phyloP scores from a whole-genome alignment of 2,113 vertebrate genomes.

The Oxygymnocypris stewartii region DNA sequence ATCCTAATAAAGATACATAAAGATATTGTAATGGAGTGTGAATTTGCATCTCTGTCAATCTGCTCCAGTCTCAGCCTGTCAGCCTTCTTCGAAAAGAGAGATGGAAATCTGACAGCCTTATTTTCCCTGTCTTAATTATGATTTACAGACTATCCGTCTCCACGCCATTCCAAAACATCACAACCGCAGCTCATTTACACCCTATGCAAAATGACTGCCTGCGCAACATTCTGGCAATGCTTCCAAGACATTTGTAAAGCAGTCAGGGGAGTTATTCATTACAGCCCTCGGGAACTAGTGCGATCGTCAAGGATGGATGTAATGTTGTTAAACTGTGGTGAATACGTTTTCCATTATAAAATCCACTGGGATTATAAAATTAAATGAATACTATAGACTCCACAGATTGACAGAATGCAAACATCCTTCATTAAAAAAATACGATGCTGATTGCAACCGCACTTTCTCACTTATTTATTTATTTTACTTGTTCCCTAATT shows the following conservation, averaged over 20 bases:
- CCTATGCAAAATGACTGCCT: slow-evolving; percentile 27
- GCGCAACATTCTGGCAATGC: slow-evolving; percentile 28
- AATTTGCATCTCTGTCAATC: slow-evolving; percentile 42
- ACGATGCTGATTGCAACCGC: neutral
- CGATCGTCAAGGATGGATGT: slow-evolving; percentile 18
- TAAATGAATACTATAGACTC: neutral
- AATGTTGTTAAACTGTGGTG: slow-evolving; percentile 39
- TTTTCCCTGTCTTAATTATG: slow-evolving; percentile 50
- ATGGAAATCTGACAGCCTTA: slow-evolving; percentile 43
- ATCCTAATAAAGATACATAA: slow-evolving; percentile 37
- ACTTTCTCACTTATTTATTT: neutral
- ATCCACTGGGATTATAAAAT: slow-evolving; percentile 24
- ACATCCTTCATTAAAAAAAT: neutral
- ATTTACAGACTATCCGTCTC: slow-evolving; percentile 48
- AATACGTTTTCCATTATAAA: slow-evolving; percentile 25
- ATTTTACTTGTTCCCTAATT: no score
- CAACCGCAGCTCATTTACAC: slow-evolving; percentile 1
- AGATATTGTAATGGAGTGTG: slow-evolving; percentile 36
- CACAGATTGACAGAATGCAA: neutral
- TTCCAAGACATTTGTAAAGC: slow-evolving; percentile 38
- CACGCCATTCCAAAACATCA: slow-evolving; percentile 32
- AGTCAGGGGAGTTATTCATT: slow-evolving; percentile 36
- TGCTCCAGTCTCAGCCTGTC: slow-evolving; percentile 12
- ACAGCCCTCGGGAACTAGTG: slow-evolving; percentile 37
- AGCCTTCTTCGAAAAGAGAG: neutral